phyloP scores from a whole-genome alignment of 1,140 invertebrate genomes.

The Mercenaria mercenaria region DNA sequence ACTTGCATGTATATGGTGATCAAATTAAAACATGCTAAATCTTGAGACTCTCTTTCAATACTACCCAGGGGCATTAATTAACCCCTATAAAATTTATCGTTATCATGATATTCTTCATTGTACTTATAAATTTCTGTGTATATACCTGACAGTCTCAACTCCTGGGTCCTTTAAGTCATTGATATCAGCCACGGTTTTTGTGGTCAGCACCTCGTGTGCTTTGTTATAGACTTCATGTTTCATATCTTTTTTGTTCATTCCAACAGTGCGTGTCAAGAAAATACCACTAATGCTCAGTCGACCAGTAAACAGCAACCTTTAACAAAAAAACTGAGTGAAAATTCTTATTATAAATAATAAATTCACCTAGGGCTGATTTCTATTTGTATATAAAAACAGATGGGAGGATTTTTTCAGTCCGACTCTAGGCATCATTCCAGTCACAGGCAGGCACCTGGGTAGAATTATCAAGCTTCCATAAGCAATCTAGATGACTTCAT shows the following conservation, averaged over 20 bases:
- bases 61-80: too few relatives aligned
- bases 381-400: not conserved
- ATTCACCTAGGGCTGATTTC: not conserved
- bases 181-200: conserved; percentile 72
- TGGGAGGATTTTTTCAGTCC: not conserved
- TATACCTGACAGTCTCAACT: conserved; percentile 71
- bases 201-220: conserved; percentile 72
- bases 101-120: too few relatives aligned
- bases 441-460: too few relatives aligned
- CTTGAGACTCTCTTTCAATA: too few relatives aligned
- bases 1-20: too few relatives aligned
- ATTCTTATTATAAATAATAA: not conserved
- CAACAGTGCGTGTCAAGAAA: conserved; percentile 75
- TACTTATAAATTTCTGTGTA: too few relatives aligned
- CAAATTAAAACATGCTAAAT: too few relatives aligned
- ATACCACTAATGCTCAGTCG: conserved; percentile 68
- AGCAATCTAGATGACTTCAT: too few relatives aligned
- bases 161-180: conserved; percentile 74
- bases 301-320: conserved; percentile 75
- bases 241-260: conserved; percentile 77
- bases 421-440: too few relatives aligned
- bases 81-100: too few relatives aligned
- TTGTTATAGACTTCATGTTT: conserved; percentile 79
- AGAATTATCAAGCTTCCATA: too few relatives aligned
- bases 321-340: too few relatives aligned